Conservation (phyloP, 2,888 invertebrate genomes). For the Apotomis betuletana region DNA sequence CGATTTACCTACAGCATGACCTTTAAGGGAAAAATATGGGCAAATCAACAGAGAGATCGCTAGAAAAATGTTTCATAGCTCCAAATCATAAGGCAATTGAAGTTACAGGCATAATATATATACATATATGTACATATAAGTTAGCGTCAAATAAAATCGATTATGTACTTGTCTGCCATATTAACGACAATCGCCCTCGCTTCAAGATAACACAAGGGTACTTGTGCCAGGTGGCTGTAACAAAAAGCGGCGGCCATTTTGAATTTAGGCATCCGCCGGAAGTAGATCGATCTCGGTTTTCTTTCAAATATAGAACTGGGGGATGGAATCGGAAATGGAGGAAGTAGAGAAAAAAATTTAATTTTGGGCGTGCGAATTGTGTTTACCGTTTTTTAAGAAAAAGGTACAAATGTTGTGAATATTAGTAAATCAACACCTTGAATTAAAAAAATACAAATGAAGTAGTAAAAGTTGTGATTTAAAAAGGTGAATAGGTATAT, state of each 20-base stretch:
- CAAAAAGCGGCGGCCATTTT: constrained; percentile 58
- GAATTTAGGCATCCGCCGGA: constrained; percentile 62
- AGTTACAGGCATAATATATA: too few relatives aligned
- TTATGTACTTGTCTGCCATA: constrained; percentile 1
- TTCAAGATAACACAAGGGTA: constrained; percentile 42
- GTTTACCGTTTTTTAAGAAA: not conserved
- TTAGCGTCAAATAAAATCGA: not conserved
- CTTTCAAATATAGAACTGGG: constrained; percentile 45
- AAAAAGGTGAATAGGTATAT: too few relatives aligned
- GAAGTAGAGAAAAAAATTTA: constrained; percentile 46
- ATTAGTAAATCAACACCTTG: too few relatives aligned
- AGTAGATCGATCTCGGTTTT: constrained; percentile 49
- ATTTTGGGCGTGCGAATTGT: constrained; percentile 24
- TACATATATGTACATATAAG: too few relatives aligned
- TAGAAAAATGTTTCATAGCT: too few relatives aligned
- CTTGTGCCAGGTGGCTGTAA: constrained; percentile 56
- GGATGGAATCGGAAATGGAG: constrained; percentile 47
- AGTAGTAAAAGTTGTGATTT: too few relatives aligned
- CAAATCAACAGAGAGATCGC: too few relatives aligned
- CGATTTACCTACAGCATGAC: too few relatives aligned
- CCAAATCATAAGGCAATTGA: too few relatives aligned
- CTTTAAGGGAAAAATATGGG: too few relatives aligned
- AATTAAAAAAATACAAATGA: too few relatives aligned
- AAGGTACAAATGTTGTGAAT: not conserved
- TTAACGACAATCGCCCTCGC: constrained; percentile 16